phyloP scores from a whole-genome alignment of 2,888 invertebrate genomes.

The Frankliniella fusca region DNA sequence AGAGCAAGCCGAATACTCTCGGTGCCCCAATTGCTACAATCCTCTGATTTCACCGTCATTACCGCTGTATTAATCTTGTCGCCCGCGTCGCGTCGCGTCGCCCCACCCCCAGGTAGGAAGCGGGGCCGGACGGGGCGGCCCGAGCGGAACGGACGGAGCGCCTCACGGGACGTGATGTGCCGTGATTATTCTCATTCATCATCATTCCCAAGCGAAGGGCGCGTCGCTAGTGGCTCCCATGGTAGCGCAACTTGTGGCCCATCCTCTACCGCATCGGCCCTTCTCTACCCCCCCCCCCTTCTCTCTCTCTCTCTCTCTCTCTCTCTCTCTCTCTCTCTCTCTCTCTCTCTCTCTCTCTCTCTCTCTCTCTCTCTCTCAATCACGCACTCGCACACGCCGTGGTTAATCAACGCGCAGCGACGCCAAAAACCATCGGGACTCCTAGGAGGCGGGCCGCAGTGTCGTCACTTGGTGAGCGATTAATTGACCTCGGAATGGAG shows the following conservation, averaged over 20 bases:
- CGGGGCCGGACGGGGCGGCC: too few species aligned
- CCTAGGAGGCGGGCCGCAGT: not conserved
- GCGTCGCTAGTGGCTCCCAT: not conserved
- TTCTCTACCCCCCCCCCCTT: not conserved
- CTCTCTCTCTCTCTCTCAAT: not conserved
- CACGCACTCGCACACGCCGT: not conserved
- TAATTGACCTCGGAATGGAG: not conserved
- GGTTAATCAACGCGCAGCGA: not conserved
- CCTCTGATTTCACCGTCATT: too few species aligned
- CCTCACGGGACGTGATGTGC: not conserved
- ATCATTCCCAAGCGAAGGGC: not conserved
- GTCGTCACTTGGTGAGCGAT: not conserved
- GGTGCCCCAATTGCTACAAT: too few species aligned
- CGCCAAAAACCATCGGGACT: not conserved
- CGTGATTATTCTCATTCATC: conserved; percentile 6
- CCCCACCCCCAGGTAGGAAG: too few species aligned
- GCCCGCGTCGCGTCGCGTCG: too few species aligned
- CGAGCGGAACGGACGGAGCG: too few species aligned
- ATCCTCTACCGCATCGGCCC: not conserved
- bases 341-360: not conserved
- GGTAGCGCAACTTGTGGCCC: not conserved
- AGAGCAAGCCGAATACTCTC: too few species aligned
- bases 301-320: not conserved
- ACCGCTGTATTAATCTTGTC: too few species aligned
- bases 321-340: not conserved